Evolutionary conservation across 35 echinoderm and acorn worm species (phyloP).

Genomic region (Stichopus chloronotus): DNA sequence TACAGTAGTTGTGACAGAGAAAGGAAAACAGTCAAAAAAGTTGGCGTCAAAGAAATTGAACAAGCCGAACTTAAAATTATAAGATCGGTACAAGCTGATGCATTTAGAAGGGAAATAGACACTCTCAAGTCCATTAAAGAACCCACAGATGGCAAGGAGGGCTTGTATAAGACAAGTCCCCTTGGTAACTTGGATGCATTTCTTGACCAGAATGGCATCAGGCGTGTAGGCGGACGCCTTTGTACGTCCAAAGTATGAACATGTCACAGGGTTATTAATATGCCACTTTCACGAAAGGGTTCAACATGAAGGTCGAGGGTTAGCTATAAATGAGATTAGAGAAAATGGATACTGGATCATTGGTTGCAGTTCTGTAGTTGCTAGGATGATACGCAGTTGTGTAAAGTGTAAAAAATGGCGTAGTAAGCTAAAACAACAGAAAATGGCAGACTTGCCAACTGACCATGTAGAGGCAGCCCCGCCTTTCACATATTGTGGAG

Average conservation of each 20-base stretch:
- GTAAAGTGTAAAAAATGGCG: constrained; percentile 48
- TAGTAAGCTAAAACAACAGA: constrained; percentile 1
- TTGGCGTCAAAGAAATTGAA: constrained; percentile 6
- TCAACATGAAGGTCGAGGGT: constrained; percentile 67
- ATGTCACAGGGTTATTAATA: constrained; percentile 62
- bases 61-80: constrained; percentile 3
- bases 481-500: constrained; percentile 47
- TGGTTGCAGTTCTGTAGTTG: constrained; percentile 46
- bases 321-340: constrained; percentile 59
- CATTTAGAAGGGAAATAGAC: constrained; percentile 7
- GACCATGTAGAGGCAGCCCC: not conserved
- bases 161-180: not conserved
- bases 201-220: constrained; percentile 61
- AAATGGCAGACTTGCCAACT: constrained; percentile 29
- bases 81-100: constrained; percentile 19
- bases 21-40: no score
- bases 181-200: constrained; percentile 64
- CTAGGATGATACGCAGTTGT: constrained; percentile 32
- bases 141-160: not conserved
- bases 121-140: not conserved
- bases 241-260: constrained; percentile 23
- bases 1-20: no score
- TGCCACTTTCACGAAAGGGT: constrained; percentile 67
- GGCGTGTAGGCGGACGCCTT: constrained; percentile 78
- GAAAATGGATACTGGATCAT: constrained; percentile 57